These are phyloP conservation scores for Sturnus vulgaris DNA, from an alignment of 2,113 vertebrate species.

Conservation along the genomic window DNA sequence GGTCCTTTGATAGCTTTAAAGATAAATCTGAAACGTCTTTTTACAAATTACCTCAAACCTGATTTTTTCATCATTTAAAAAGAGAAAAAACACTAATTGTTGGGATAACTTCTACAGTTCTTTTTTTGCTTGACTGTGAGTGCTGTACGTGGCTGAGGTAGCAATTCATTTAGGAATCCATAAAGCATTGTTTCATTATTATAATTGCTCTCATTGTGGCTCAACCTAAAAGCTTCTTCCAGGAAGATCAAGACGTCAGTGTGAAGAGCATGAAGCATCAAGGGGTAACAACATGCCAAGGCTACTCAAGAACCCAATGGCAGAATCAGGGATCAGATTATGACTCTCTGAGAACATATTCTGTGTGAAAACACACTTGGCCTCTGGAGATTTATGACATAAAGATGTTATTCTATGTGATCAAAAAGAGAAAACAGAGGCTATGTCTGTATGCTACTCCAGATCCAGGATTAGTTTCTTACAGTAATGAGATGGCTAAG, in stretches of 20 bases:
- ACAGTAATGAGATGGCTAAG: not conserved
- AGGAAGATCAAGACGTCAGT: not conserved
- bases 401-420: not conserved
- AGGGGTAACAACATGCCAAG: not conserved
- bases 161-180: not conserved
- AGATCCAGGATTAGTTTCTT: conserved; percentile 17
- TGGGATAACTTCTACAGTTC: not conserved
- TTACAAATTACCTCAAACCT: not conserved
- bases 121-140: not conserved
- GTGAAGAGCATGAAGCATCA: not conserved
- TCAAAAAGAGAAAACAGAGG: not conserved
- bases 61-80: not conserved
- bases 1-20: not conserved
- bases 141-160: not conserved
- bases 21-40: not conserved
- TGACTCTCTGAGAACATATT: not conserved
- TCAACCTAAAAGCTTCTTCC: not conserved
- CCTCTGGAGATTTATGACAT: not conserved
- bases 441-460: not conserved
- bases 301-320: not conserved
- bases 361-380: not conserved
- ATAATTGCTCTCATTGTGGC: not conserved
- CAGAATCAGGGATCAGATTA: not conserved
- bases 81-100: not conserved
- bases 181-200: not conserved